Conservation (phyloP, 1,140 invertebrate genomes). For the Varroa destructor region DNA sequence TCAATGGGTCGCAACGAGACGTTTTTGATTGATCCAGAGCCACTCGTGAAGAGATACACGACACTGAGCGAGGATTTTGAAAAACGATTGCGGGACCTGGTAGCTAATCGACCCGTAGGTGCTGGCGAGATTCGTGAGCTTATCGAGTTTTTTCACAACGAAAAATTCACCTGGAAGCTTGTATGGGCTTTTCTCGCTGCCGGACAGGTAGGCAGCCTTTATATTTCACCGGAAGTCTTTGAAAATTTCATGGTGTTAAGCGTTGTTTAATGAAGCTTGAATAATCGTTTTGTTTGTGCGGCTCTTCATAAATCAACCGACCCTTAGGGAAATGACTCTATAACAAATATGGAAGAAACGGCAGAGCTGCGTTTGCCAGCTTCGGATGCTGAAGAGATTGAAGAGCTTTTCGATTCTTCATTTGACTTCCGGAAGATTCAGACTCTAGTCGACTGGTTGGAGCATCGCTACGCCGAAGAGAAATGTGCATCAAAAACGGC, state of each 20-base stretch:
- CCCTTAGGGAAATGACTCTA: neutral
- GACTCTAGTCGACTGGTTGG: conserved; percentile 15
- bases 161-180: conserved; percentile 13
- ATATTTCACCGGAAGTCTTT: no score
- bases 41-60: neutral
- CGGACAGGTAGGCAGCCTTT: neutral
- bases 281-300: no score
- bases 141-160: conserved; percentile 1
- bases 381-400: conserved; percentile 18
- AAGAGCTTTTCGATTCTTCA: conserved; percentile 14
- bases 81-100: no score
- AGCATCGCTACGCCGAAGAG: conserved; percentile 15
- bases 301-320: no score
- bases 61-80: conserved; percentile 6
- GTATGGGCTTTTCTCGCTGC: conserved; percentile 6
- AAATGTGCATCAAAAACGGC: conserved; percentile 10
- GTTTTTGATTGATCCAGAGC: conserved; percentile 10
- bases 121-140: neutral
- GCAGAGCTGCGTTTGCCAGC: neutral
- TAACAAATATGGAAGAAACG: neutral
- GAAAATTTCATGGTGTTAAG: no score
- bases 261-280: no score
- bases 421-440: conserved; percentile 7
- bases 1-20: conserved; percentile 19
- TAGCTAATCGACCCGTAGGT: neutral